Conservation (phyloP, 2,888 invertebrate genomes). For the Peribatodes rhomboidaria region DNA sequence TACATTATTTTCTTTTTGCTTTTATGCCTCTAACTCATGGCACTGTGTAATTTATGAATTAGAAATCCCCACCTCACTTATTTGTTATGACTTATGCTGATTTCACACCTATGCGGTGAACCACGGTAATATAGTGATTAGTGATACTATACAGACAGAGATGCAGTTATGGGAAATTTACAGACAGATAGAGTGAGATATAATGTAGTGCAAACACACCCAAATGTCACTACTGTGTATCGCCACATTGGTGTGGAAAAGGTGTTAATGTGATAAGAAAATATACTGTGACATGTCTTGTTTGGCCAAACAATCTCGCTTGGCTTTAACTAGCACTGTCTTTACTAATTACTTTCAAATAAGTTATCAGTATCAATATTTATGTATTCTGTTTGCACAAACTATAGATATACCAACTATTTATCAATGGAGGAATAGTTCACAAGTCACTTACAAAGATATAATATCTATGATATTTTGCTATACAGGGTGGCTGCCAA, state of each 20-base stretch:
- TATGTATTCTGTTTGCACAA: neutral
- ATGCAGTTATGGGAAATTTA: too few relatives aligned
- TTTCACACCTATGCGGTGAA: too few relatives aligned
- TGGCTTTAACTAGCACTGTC: neutral
- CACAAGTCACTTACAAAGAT: slow-evolving; percentile 1
- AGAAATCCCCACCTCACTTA: neutral
- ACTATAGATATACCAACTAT: neutral
- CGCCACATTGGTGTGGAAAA: neutral
- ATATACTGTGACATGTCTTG: neutral
- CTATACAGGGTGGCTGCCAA: slow-evolving; percentile 35
- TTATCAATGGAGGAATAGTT: neutral
- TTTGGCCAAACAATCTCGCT: neutral
- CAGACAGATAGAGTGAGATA: too few relatives aligned
- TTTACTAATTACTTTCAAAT: neutral
- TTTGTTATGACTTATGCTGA: too few relatives aligned
- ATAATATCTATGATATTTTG: slow-evolving; percentile 32
- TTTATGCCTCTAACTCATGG: slow-evolving; percentile 2
- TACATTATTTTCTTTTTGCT: neutral
- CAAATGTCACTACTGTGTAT: too few relatives aligned
- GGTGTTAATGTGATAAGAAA: neutral
- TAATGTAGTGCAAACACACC: neutral
- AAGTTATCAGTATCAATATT: neutral
- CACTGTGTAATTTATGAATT: slow-evolving; percentile 1
- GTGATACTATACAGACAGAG: too few relatives aligned
- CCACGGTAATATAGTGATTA: too few relatives aligned